Conservation (phyloP, 1,140 invertebrate genomes). For the Orchesella cincta region DNA sequence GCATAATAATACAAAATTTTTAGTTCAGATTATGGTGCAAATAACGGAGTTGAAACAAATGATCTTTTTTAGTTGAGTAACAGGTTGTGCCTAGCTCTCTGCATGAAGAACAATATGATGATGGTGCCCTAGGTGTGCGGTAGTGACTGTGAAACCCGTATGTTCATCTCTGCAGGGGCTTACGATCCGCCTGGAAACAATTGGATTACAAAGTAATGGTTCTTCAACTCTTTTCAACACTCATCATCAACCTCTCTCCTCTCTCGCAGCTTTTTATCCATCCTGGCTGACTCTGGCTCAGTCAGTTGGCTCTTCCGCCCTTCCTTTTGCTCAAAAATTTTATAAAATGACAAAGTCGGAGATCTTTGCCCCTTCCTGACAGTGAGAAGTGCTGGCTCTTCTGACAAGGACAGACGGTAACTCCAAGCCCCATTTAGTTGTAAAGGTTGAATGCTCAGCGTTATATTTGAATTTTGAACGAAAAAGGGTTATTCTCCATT, state of each 20-base stretch:
- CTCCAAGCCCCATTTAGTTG: background rate
- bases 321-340: no score
- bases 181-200: conserved; percentile 42
- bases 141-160: conserved; percentile 43
- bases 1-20: background rate
- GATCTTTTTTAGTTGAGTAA: conserved; percentile 33
- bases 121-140: conserved; percentile 32
- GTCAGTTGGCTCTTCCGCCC: conserved; percentile 18
- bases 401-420: background rate
- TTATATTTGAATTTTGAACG: no score
- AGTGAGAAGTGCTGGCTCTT: background rate
- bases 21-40: background rate
- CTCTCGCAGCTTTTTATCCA: background rate
- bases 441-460: background rate
- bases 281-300: background rate
- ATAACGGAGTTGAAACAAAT: no score
- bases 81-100: conserved; percentile 37
- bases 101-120: background rate
- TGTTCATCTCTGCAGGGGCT: conserved; percentile 44
- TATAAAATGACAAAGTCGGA: background rate
- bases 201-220: conserved; percentile 47
- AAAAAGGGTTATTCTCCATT: background rate
- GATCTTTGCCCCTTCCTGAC: background rate
- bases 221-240: conserved; percentile 47
- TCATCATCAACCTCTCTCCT: conserved; percentile 9